phyloP scores from a whole-genome alignment of 2,888 invertebrate genomes.

The Crepidodera aurea region DNA sequence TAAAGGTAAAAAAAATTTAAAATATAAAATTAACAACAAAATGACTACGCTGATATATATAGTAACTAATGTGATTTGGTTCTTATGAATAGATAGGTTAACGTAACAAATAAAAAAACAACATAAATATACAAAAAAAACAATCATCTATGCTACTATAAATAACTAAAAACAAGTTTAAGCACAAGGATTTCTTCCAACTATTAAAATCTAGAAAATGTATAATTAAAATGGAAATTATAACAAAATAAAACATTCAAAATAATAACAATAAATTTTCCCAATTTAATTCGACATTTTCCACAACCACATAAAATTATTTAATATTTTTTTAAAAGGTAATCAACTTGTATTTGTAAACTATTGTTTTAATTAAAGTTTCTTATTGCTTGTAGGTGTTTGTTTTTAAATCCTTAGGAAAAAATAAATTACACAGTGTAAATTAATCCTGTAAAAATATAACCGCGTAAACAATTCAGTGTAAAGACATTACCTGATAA shows the following conservation, averaged over 20 bases:
- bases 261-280: constrained; percentile 3
- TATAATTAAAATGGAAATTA: neutral
- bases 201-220: neutral
- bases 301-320: neutral
- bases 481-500: neutral
- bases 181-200: constrained; percentile 10
- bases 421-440: neutral
- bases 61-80: constrained; percentile 43
- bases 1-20: constrained; percentile 29
- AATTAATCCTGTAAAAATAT: neutral
- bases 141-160: constrained; percentile 12
- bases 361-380: neutral
- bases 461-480: neutral
- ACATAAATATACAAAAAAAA: constrained; percentile 45
- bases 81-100: constrained; percentile 46
- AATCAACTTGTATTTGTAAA: neutral
- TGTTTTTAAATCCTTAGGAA: neutral
- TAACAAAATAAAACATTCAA: neutral
- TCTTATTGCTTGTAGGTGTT: neutral
- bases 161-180: constrained; percentile 28
- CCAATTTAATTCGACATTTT: constrained; percentile 2
- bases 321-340: neutral
- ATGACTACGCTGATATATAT: constrained; percentile 36
- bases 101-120: constrained; percentile 49
- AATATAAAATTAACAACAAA: constrained; percentile 32